phyloP scores from a whole-genome alignment of 2,113 vertebrate species.

The Antechinus stuartii region DNA sequence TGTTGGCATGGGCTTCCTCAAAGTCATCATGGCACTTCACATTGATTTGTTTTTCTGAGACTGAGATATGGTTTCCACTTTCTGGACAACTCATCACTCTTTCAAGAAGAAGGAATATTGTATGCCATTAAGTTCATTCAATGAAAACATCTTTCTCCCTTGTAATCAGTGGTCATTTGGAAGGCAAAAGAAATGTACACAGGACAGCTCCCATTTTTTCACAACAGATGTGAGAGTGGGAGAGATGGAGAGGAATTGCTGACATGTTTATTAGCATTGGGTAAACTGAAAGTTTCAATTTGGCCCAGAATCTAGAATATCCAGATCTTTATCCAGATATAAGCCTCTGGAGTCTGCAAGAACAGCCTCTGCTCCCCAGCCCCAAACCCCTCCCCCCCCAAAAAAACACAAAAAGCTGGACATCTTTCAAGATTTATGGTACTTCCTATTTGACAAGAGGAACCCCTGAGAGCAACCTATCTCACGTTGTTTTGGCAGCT shows the following conservation, averaged over 20 bases:
- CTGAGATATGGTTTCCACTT: slow-evolving; percentile 15
- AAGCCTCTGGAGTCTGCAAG: slow-evolving; percentile 57
- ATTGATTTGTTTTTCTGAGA: slow-evolving; percentile 50
- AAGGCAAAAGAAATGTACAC: slow-evolving; percentile 78
- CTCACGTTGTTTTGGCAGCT: slow-evolving; percentile 57
- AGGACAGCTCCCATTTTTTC: slow-evolving; percentile 77
- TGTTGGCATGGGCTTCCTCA: neutral
- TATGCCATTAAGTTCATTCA: slow-evolving; percentile 62
- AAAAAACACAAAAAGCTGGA: slow-evolving; percentile 50
- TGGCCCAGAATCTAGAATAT: slow-evolving; percentile 76
- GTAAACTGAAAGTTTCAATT: slow-evolving; percentile 74
- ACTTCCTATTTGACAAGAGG: slow-evolving; percentile 67
- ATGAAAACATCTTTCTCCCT: slow-evolving; percentile 68
- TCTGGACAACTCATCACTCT: slow-evolving; percentile 61
- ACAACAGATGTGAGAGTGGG: slow-evolving; percentile 78
- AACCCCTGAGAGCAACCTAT: slow-evolving; percentile 65
- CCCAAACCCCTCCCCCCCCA: neutral
- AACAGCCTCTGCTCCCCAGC: neutral
- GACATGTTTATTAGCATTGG: slow-evolving; percentile 82
- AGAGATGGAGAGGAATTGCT: slow-evolving; percentile 68
- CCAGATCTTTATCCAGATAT: slow-evolving; percentile 78
- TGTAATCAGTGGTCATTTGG: slow-evolving; percentile 74
- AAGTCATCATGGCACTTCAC: slow-evolving; percentile 19
- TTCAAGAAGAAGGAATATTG: slow-evolving; percentile 48
- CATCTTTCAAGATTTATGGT: slow-evolving; percentile 64